Evolutionary conservation across 2,888 invertebrate species (phyloP).

Genomic region (Scaptomyza reducta): DNA sequence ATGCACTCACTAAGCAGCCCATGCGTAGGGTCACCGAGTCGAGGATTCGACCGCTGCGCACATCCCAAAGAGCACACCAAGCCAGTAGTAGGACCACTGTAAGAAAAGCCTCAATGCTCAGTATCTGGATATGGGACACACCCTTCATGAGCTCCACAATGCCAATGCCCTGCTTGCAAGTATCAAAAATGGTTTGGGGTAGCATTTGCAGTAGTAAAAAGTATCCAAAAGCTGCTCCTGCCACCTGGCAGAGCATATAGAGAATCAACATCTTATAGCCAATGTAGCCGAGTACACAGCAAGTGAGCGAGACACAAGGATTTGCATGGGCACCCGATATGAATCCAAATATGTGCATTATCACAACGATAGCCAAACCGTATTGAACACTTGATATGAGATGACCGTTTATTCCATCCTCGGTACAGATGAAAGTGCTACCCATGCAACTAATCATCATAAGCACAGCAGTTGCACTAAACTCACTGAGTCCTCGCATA

Average conservation of each 20-base stretch:
- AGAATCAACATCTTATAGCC: slow-evolving; percentile 33
- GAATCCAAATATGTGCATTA: slow-evolving; percentile 67
- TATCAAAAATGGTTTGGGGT: slow-evolving; percentile 34
- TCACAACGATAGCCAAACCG: slow-evolving; percentile 52
- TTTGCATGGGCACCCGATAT: slow-evolving; percentile 69
- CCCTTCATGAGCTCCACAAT: slow-evolving; percentile 38
- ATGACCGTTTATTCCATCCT: not conserved
- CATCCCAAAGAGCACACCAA: slow-evolving; percentile 72
- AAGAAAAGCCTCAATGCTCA: slow-evolving; percentile 52
- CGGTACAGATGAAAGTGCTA: not conserved
- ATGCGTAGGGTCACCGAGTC: slow-evolving; percentile 65
- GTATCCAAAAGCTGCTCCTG: slow-evolving; percentile 52
- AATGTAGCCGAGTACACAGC: slow-evolving; percentile 59
- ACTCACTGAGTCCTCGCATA: slow-evolving; percentile 55
- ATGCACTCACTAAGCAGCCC: slow-evolving; percentile 57
- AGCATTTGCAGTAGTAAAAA: slow-evolving; percentile 46
- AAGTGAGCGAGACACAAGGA: slow-evolving; percentile 62
- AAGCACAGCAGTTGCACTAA: slow-evolving; percentile 41
- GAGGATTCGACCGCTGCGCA: slow-evolving; percentile 56
- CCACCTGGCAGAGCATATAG: slow-evolving; percentile 54
- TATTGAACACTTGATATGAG: slow-evolving; percentile 44
- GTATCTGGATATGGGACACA: slow-evolving; percentile 38
- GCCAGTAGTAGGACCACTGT: slow-evolving; percentile 51
- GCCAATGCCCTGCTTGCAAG: slow-evolving; percentile 39
- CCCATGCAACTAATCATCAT: slow-evolving; percentile 58